phyloP scores from a whole-genome alignment of 2,797 vertebrate species.

The Champsocephalus gunnari region DNA sequence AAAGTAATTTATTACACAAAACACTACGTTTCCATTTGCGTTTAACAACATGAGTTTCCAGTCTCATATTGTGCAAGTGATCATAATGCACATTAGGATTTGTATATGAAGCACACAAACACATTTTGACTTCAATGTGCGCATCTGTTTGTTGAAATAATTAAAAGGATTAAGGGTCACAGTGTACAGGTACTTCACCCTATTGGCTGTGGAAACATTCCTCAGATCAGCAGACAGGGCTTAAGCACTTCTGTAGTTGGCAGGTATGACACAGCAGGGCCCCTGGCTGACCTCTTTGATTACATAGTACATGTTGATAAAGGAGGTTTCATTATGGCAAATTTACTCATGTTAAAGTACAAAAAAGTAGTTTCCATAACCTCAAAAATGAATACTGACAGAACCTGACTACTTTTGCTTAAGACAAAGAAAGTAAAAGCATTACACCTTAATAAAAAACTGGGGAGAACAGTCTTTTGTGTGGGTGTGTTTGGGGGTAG shows the following conservation, averaged over 20 bases:
- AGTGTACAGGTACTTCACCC: slow-evolving; percentile 78
- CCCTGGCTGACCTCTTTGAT: slow-evolving; percentile 70
- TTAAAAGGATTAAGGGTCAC: slow-evolving; percentile 74
- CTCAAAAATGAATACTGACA: slow-evolving; percentile 94
- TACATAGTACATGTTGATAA: slow-evolving; percentile 71
- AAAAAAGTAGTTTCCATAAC: slow-evolving; percentile 80
- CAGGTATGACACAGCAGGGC: slow-evolving; percentile 68
- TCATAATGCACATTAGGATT: slow-evolving; percentile 68
- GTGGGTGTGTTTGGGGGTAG: slow-evolving; percentile 71
- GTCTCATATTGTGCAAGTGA: slow-evolving; percentile 75
- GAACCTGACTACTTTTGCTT: slow-evolving; percentile 82
- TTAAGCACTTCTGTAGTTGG: slow-evolving; percentile 79
- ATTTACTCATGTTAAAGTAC: slow-evolving; percentile 82
- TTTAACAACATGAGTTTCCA: slow-evolving; percentile 84
- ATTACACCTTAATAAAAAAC: slow-evolving; percentile 83
- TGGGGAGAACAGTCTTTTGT: slow-evolving; percentile 83
- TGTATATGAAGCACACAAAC: slow-evolving; percentile 78
- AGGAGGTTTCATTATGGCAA: slow-evolving; percentile 78
- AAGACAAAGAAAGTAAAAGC: slow-evolving; percentile 84
- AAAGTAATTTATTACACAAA: slow-evolving; percentile 89
- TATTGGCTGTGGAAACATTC: slow-evolving; percentile 78
- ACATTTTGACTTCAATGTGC: slow-evolving; percentile 70
- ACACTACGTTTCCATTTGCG: slow-evolving; percentile 82
- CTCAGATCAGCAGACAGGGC: slow-evolving; percentile 74
- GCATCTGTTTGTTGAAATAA: slow-evolving; percentile 70